Conservation (phyloP, 1,140 invertebrate species). For the Nasonia vitripennis region DNA sequence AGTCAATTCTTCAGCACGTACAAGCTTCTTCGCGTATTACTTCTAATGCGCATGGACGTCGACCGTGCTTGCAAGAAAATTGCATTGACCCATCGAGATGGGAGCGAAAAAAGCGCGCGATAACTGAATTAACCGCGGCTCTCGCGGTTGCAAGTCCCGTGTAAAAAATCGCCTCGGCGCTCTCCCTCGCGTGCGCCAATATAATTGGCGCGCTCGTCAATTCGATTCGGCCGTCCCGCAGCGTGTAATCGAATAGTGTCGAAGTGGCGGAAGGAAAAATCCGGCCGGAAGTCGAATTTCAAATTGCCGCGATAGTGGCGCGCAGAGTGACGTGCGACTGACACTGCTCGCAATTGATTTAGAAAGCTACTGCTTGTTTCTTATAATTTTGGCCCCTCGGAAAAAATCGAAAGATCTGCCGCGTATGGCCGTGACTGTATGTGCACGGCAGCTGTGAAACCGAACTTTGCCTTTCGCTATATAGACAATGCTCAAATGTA, state of each 20-base stretch:
- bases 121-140: constrained; percentile 12
- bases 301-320: constrained; percentile 35
- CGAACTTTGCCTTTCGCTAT: background rate
- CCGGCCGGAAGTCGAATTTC: constrained; percentile 30
- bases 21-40: no score
- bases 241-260: constrained; percentile 37
- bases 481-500: constrained; percentile 31
- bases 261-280: constrained; percentile 17
- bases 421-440: background rate
- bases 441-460: background rate
- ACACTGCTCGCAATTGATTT: background rate
- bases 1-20: no score
- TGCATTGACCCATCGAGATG: background rate
- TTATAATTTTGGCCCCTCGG: no score
- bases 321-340: background rate
- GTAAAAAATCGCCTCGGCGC: background rate
- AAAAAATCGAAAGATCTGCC: background rate
- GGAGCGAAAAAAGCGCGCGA: background rate
- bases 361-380: no score
- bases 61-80: background rate
- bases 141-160: background rate
- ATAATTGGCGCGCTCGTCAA: constrained; percentile 42
- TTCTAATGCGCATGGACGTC: no score
- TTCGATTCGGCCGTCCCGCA: constrained; percentile 18
- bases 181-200: no score